Evolutionary conservation across 2,888 invertebrate species (phyloP).

Genomic region (Monochamus alternatus): DNA sequence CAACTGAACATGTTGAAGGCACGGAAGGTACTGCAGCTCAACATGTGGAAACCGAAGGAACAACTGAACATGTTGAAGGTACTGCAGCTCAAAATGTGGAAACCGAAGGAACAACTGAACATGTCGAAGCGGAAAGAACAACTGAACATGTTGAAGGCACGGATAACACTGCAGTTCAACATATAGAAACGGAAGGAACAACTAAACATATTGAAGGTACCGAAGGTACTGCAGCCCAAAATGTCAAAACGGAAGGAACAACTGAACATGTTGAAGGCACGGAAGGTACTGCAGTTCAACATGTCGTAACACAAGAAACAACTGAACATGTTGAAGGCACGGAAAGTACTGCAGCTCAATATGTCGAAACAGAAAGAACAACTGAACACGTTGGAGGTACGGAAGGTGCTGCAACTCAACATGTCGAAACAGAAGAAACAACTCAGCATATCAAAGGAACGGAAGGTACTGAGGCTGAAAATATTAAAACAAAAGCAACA

Average conservation of each 20-base stretch:
- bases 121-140: neutral
- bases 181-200: neutral
- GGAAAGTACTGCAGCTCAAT: neutral
- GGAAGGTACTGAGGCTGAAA: neutral
- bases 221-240: neutral
- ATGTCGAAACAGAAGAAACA: neutral
- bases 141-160: neutral
- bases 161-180: neutral
- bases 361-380: conserved; percentile 8
- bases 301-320: neutral
- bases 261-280: neutral
- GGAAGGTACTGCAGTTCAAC: conserved; percentile 7
- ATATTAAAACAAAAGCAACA: neutral
- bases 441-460: no score
- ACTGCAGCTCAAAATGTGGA: no score
- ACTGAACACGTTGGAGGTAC: neutral
- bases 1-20: no score
- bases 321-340: neutral
- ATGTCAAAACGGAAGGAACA: neutral
- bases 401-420: neutral
- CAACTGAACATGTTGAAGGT: no score
- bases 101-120: no score
- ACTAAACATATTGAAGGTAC: neutral
- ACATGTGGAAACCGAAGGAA: no score
- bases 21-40: no score